These are phyloP conservation scores for Ischnus inquisitorius DNA, from an alignment of 2,888 invertebrate species.

Conservation along the genomic window DNA sequence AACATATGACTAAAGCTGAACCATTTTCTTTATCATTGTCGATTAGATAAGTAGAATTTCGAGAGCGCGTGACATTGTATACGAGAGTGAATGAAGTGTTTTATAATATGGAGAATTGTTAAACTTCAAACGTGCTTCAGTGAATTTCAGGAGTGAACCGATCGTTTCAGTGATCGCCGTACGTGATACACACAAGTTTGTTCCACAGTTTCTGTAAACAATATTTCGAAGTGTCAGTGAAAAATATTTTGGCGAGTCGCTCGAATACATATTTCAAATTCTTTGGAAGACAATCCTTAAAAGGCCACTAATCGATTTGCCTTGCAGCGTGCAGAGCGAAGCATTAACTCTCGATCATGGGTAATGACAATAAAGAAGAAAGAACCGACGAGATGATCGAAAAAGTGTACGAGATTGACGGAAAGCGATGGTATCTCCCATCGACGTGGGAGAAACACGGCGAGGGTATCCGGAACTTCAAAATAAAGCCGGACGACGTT, in stretches of 20 bases:
- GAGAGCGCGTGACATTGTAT: not conserved
- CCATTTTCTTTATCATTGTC: not conserved
- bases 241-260: no score
- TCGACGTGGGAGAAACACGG: conserved; percentile 88
- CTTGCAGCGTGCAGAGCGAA: no score
- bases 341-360: conserved; percentile 30
- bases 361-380: not conserved
- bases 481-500: conserved; percentile 89
- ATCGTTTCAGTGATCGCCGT: no score
- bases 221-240: no score
- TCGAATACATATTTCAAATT: not conserved
- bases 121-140: not conserved
- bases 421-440: conserved; percentile 90
- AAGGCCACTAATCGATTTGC: no score
- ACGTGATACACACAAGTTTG: no score
- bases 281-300: not conserved
- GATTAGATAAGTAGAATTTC: conserved; percentile 3
- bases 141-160: no score
- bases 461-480: conserved; percentile 89
- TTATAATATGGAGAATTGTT: not conserved
- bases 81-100: not conserved
- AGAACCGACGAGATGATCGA: conserved; percentile 14
- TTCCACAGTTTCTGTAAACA: no score
- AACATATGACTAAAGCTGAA: not conserved
- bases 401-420: conserved; percentile 86